A percentile compares a stretch with the other conserved stretches of the same genome.
Evolutionary conservation across 1,140 invertebrate genomes (phyloP).

Genomic region (Pseudomyrmex cubaensis): DNA sequence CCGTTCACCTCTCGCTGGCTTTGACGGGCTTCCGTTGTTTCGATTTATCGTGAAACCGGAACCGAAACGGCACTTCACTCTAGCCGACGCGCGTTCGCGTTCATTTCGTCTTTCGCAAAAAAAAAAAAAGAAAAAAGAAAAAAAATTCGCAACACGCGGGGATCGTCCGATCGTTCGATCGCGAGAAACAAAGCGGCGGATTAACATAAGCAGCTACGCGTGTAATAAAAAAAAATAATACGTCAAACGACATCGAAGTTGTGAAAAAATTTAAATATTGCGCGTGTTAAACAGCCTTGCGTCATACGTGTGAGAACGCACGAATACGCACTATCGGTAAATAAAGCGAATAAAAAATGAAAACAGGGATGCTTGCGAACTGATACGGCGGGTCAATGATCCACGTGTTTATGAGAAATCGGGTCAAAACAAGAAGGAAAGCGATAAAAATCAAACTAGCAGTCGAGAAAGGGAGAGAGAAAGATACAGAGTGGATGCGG

Average conservation of each 20-base stretch:
- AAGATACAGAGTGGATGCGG: slow-evolving; percentile 55
- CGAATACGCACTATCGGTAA: background rate
- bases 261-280: background rate
- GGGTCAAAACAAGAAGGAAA: slow-evolving; percentile 72
- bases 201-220: no score
- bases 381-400: slow-evolving; percentile 45
- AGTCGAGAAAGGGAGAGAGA: slow-evolving; percentile 6
- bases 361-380: background rate
- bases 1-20: slow-evolving; percentile 69
- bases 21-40: slow-evolving; percentile 82
- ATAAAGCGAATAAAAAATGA: background rate
- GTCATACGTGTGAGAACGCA: background rate
- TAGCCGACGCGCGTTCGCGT: background rate
- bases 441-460: slow-evolving; percentile 76
- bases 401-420: slow-evolving; percentile 68
- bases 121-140: background rate
- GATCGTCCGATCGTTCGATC: background rate
- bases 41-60: slow-evolving; percentile 83
- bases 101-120: slow-evolving; percentile 32
- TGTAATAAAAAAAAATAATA: no score
- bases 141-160: slow-evolving; percentile 52
- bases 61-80: slow-evolving; percentile 65
- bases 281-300: background rate
- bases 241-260: no score
- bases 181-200: no score